Base-by-base conservation (phyloP, 2,888 invertebrate genomes). In the Cylloceria caligata region DNA sequence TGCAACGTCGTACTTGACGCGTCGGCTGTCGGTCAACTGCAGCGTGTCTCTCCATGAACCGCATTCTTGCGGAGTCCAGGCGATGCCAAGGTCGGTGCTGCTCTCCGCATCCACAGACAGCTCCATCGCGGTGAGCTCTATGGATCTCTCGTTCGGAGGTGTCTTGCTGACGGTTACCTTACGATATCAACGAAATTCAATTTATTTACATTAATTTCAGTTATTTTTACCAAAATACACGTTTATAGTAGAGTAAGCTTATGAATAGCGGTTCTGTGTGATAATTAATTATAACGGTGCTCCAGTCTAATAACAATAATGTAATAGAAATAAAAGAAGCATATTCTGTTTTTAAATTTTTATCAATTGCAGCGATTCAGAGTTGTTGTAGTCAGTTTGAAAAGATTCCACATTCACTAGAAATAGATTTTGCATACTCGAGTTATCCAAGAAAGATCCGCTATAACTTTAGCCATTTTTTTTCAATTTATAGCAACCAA, bases 1-100 rank as follows among this genome's bases (percentile, higher is more conserved):
- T 84, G 95, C 93, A 3, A 96, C 94, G 88, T 96, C 96, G 93
- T 95, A 95, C 88, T 95, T 94, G 67, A 96, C 94, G 84, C 95
- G 94, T 75, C 94, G 94, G 81, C 94, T 95, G 91, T 96, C 95
- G 0, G 94, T 94, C 62, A 96, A 84, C 72, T 96, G 94, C 45
- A 95, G 92, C 0, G 94, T 94, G 87, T 96, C 95, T 81, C 96
- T 93, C 88, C 95, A 94, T 3, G 94, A 93, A 6, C 95, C 94
- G 39, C 93, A 94, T 84, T 94, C 93, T 16, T 88, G 90, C 0
- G 97, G 96, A 6, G 92, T 94, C 97, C 97, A 97, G 21, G 91
- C 89, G 87, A 97, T 92, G 49, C 94, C 94, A 86, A 97, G 93
- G 74, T 92, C 88, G 60, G 93, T 93, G 80, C 94, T 94, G 77